Evolutionary conservation across 2,888 invertebrate genomes (phyloP).

Genomic region (Lapara coniferarum): DNA sequence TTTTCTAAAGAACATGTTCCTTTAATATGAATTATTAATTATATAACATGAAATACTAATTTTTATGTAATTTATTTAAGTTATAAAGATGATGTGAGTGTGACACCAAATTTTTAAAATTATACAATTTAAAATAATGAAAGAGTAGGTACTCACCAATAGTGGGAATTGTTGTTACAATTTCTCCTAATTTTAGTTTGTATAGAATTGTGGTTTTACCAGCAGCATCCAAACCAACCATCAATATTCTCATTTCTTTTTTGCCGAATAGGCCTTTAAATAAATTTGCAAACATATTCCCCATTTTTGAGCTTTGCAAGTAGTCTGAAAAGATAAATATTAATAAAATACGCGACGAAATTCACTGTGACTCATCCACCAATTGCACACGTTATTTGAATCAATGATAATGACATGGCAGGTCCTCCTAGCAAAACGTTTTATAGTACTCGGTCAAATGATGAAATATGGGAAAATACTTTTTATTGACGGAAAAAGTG

Average conservation of each 20-base stretch:
- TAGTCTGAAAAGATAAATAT: conserved; percentile 76
- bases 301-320: conserved; percentile 90
- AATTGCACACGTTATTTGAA: conserved; percentile 71
- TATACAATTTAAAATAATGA: not conserved
- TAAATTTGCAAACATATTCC: conserved; percentile 98
- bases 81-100: too few species aligned
- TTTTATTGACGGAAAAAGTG: not conserved
- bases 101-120: not conserved
- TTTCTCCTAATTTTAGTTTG: conserved; percentile 99
- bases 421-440: conserved; percentile 57
- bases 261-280: conserved; percentile 99
- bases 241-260: conserved; percentile 99
- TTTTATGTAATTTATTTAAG: too few species aligned
- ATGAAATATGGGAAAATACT: conserved; percentile 25
- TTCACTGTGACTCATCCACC: conserved; percentile 76
- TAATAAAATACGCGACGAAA: conserved; percentile 50
- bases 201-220: conserved; percentile 99
- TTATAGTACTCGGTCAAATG: conserved; percentile 31
- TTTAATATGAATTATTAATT: too few species aligned
- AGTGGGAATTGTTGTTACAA: conserved; percentile 99
- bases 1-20: too few species aligned
- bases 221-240: conserved; percentile 99
- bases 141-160: conserved; percentile 92
- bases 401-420: conserved; percentile 84
- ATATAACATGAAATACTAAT: too few species aligned